Base-by-base conservation (phyloP, 2,888 invertebrate species). In the Caenorhabditis auriculariae region DNA sequence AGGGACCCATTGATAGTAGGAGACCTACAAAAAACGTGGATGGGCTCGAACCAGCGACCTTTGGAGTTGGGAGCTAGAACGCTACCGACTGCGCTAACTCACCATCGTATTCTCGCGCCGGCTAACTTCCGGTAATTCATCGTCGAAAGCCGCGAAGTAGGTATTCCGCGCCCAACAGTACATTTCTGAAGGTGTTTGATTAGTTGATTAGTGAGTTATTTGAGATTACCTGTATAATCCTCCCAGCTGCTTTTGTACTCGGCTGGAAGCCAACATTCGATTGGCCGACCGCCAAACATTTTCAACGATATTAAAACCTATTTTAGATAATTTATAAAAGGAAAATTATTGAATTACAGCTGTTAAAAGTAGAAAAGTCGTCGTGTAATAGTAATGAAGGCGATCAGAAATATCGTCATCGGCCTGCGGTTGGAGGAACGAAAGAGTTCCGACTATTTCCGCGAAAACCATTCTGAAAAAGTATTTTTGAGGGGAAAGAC, bases 361-460 rank as follows among this genome's bases (percentile, higher is more conserved):
- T 56, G 84, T 83, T 49, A 84, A 80, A 55, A 85, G 80, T 60
- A 85, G 80, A 57, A 84, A 82, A 53, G 84, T 83, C 49, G 83
- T 83, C n/a, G 84, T 84, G 77, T 84, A 84, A 54, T 84, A 83
- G 65, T 85, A 84, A 72, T 82, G 83, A 60, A 85, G 75, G 35
- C 84, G 74, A 71, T 85, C 85, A 42, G 75, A 71, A 32, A 81
- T 77, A 59, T 81, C 81, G 54, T 81, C 81, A 59, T 81, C 81
- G 9, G 74, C 65, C 51, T 76, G 74, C 21, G 74, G 76, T 54
- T 75, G 72, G 15, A 79, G 71, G 56, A 80, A 79, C n/a, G 76
- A 77, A 15, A 80, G 60, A 6, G 80, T 80, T 26, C 80, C 80
- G 9, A 78, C 77, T 6, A 80, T 77, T 56, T 80, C 80, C 24